Base-by-base conservation (phyloP, 2,797 vertebrate genomes). In the Gorsachius magnificus region DNA sequence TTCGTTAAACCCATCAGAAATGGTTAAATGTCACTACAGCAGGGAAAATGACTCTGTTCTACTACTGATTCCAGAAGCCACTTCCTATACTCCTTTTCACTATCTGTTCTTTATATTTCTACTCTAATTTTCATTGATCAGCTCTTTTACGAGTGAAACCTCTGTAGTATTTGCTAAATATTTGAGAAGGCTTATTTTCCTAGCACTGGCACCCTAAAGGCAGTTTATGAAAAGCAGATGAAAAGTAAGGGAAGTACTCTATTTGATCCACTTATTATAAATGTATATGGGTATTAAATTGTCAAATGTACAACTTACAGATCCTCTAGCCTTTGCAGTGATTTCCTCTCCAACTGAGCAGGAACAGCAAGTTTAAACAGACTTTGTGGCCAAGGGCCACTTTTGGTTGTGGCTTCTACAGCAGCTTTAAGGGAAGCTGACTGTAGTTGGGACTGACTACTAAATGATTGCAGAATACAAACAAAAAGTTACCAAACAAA, bases 181-280 rank as follows among this genome's bases (percentile, higher is more conserved):
- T 57, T 75, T 71, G 86, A 89, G 90, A 80, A 87, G 15, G 13
- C 29, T 58, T 89, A 65, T 78, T 91, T 92, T 91, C 46, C 54
- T 84, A 31, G 3, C 43, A 53, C 41, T 64, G 36, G 45, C 45
- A 89, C 41, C 66, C 79, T 86, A 81, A 92, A 75, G 77, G 58
- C 68, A 82, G 33, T 89, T 89, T 80, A 90, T 66, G 77, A 96
- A 94, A 92, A 75, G 35, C 18, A 18, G 57, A 89, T 77, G 22
- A 83, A 91, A 94, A 91, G 79, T 83, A 80, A 87, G 38, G 51
- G 54, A 93, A 54, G 46, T 76, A 35, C 35, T 50, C n/a, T 53
- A 85, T 85, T 90, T 89, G 71, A 93, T 94, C 75, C 92, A 90
- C 29, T 61, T 93, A 88, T 63, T 87, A 83, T 87, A 92, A 93